A percentile compares a stretch with the other conserved stretches of the same genome.
These are phyloP conservation scores for Dolomedes plantarius DNA, from an alignment of 2,888 invertebrate species.

Conservation along the genomic window DNA sequence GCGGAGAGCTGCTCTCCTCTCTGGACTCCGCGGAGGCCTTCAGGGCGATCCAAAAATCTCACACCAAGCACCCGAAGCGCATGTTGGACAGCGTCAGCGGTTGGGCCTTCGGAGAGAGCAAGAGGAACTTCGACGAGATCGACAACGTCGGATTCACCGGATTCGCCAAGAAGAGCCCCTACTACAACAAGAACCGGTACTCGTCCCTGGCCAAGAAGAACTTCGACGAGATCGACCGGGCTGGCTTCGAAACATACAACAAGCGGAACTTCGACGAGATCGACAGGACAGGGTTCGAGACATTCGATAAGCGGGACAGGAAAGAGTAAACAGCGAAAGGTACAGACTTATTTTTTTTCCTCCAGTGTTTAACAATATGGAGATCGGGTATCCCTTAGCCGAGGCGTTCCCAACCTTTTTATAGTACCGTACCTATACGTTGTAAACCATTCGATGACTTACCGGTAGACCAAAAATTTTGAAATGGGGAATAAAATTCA, in stretches of 20 bases:
- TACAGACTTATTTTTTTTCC: no score
- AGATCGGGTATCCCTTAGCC: no score
- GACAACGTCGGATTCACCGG: conserved; percentile 70
- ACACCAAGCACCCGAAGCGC: conserved; percentile 21
- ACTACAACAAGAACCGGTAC: conserved; percentile 8
- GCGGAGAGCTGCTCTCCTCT: conserved; percentile 70
- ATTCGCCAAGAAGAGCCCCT: conserved; percentile 78
- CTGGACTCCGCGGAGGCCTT: conserved; percentile 77
- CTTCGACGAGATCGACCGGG: conserved; percentile 82
- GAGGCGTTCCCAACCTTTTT: no score
- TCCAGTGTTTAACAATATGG: neutral
- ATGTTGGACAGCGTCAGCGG: conserved; percentile 70
- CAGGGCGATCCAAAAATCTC: conserved; percentile 39
- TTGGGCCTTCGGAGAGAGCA: conserved; percentile 60
- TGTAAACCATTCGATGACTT: no score
- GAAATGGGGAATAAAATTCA: no score
- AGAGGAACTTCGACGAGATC: conserved; percentile 70
- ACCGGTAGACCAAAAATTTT: no score
- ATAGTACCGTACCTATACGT: no score
- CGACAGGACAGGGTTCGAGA: conserved; percentile 78
- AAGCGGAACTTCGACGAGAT: conserved; percentile 80
- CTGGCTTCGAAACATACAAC: conserved; percentile 80
- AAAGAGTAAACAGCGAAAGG: conserved; percentile 29
- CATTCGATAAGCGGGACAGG: conserved; percentile 77
- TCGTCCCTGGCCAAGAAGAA: conserved; percentile 79